Base-by-base conservation (phyloP, 1,140 invertebrate genomes). In the Drosophila quadrilineata region DNA sequence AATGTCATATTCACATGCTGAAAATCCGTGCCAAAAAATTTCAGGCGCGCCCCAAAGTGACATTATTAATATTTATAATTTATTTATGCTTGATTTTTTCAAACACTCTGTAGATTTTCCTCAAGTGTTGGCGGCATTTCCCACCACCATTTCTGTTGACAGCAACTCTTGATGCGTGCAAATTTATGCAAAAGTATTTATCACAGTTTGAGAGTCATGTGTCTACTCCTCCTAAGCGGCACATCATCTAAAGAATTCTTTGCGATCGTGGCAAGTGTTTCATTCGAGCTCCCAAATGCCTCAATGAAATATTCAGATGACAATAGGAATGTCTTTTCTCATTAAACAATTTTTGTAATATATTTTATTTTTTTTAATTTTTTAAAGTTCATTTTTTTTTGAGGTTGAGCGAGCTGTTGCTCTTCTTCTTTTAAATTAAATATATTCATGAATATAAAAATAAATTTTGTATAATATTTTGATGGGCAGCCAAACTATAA, bases 1-100 rank as follows among this genome's bases (percentile, higher is more conserved):
- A 72, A 72, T 72, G 69, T 72, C 65, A 72, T 53, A 72, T 71
- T 71, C 69, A 68, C 69, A 71, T 63, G 57, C 63, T 54, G 35
- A 49, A 71, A 40, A 52, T 52, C 45, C 26, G 64, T 69, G 69
- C 65, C 57, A 68, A 72, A n/a, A n/a, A n/a, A 71, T 57, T 68
- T 56, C 38, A 58, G 69, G 46, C 69, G 69, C 69, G 53, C 69
- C 69, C 65, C 40, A 21, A 24, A 62, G 48, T 19, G 45, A 58
- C 41, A 65, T 26, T 64, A 68, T 58, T 72, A 43, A 67, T 59
- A 66, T 64, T 69, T 57, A 40, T 57, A 22, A 33, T 29, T 36
- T 53, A 12, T 36, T 43, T 49, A 36, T 41, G 19, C 26, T 19
- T 33, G 33, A 14, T 14, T 19, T 14, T 28, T 36, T n/a, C 9